Evolutionary conservation across 2,113 vertebrate species (phyloP).

Genomic region (Glaucomys volans): DNA sequence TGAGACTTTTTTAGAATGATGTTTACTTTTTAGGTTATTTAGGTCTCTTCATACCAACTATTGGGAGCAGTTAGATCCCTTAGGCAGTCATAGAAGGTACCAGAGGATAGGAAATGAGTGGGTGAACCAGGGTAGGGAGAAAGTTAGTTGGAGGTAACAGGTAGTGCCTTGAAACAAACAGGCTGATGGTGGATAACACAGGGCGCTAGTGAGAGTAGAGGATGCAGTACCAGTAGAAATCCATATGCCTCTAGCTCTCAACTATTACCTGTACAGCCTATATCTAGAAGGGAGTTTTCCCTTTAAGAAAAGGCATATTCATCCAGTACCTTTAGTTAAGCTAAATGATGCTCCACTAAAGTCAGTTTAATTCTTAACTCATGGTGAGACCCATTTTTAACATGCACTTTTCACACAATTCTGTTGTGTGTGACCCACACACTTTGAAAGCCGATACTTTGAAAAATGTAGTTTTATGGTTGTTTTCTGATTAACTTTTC

Average conservation of each 20-base stretch:
- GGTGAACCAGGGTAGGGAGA: neutral
- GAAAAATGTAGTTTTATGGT: constrained; percentile 31
- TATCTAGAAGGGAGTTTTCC: neutral
- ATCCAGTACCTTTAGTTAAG: neutral
- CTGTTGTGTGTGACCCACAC: neutral
- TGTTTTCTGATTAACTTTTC: constrained; percentile 32
- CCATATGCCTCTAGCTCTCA: neutral
- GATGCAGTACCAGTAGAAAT: neutral
- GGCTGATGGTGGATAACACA: neutral
- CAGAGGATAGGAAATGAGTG: neutral
- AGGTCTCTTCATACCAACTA: neutral
- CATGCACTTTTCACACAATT: neutral
- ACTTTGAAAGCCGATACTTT: neutral
- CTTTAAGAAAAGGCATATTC: neutral
- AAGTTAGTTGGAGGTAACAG: neutral
- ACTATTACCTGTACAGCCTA: neutral
- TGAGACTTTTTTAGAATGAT: neutral
- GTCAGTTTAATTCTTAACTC: neutral
- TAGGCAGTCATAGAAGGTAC: constrained; percentile 10
- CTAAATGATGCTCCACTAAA: neutral
- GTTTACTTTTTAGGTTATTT: constrained; percentile 22
- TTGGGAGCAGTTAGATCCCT: neutral
- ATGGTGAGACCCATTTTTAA: neutral
- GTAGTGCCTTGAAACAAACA: neutral
- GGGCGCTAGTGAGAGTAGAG: neutral